phyloP scores from a whole-genome alignment of 2,888 invertebrate species.

The Pasiphila rectangulata region DNA sequence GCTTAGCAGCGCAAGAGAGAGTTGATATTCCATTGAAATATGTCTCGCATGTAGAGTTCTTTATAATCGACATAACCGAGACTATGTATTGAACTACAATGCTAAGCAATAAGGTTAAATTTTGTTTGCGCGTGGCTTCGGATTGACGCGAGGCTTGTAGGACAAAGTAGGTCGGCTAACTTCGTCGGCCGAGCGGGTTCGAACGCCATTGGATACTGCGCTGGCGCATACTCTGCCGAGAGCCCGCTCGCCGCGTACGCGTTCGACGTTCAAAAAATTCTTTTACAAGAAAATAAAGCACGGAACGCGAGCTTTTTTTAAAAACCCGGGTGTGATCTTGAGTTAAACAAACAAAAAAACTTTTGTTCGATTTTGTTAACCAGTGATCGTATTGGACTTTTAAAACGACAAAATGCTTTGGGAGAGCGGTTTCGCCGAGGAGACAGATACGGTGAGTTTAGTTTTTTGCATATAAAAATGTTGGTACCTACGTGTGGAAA shows the following conservation, averaged over 20 bases:
- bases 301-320: conserved; percentile 58
- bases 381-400: conserved; percentile 66
- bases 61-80: too few relatives aligned
- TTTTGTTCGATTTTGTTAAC: conserved; percentile 5
- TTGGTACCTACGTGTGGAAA: conserved; percentile 30
- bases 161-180: conserved; percentile 72
- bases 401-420: conserved; percentile 65
- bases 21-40: background rate
- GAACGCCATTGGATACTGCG: conserved; percentile 54
- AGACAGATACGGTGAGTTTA: conserved; percentile 70
- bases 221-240: conserved; percentile 64
- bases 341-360: conserved; percentile 29
- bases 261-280: conserved; percentile 47
- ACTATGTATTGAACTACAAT: background rate
- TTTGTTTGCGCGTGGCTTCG: background rate
- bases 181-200: conserved; percentile 60
- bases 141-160: conserved; percentile 23
- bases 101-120: background rate
- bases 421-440: conserved; percentile 72
- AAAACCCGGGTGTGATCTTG: conserved; percentile 56
- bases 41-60: background rate
- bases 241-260: conserved; percentile 63
- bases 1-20: background rate
- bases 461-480: conserved; percentile 29
- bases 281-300: conserved; percentile 53